A percentile compares a stretch with the other conserved stretches of the same genome.
Evolutionary conservation across 2,888 invertebrate genomes (phyloP).

Genomic region (Urechis unicinctus): DNA sequence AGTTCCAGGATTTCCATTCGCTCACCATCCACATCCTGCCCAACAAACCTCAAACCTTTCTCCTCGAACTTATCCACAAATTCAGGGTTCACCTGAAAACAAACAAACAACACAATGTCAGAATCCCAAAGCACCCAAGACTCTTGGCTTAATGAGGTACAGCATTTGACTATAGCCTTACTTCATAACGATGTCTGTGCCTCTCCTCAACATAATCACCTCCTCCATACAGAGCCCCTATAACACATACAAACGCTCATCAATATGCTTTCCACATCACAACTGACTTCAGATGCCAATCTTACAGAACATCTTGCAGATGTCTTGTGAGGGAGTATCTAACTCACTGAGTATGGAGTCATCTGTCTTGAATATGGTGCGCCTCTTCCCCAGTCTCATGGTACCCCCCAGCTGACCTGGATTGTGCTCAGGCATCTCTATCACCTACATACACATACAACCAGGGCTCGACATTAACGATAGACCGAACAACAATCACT

Average conservation of each 20-base stretch:
- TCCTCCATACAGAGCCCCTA: slow-evolving; percentile 40
- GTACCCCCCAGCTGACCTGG: slow-evolving; percentile 85
- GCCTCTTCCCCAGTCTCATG: slow-evolving; percentile 92
- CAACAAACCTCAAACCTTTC: slow-evolving; percentile 81
- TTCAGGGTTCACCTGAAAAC: slow-evolving; percentile 70
- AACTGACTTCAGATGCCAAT: background rate
- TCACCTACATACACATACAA: slow-evolving; percentile 59
- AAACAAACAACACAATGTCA: background rate
- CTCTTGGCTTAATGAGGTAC: too few species aligned
- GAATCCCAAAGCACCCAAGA: too few species aligned
- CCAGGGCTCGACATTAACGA: too few species aligned
- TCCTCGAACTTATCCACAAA: slow-evolving; percentile 69
- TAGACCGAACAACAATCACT: too few species aligned
- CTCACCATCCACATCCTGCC: slow-evolving; percentile 68
- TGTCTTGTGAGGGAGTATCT: background rate
- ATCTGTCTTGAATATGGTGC: slow-evolving; percentile 68
- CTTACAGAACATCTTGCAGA: background rate
- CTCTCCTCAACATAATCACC: slow-evolving; percentile 72
- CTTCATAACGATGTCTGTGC: slow-evolving; percentile 93
- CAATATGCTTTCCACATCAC: background rate
- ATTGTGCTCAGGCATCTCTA: slow-evolving; percentile 99
- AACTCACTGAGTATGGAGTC: slow-evolving; percentile 50
- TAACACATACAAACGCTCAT: background rate
- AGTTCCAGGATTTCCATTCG: slow-evolving; percentile 93
- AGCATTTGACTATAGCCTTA: too few species aligned